Evolutionary conservation across 2,797 vertebrate species (phyloP), one percentile per base, ranked within the genome.

Genomic region (Danionella dracula): DNA sequence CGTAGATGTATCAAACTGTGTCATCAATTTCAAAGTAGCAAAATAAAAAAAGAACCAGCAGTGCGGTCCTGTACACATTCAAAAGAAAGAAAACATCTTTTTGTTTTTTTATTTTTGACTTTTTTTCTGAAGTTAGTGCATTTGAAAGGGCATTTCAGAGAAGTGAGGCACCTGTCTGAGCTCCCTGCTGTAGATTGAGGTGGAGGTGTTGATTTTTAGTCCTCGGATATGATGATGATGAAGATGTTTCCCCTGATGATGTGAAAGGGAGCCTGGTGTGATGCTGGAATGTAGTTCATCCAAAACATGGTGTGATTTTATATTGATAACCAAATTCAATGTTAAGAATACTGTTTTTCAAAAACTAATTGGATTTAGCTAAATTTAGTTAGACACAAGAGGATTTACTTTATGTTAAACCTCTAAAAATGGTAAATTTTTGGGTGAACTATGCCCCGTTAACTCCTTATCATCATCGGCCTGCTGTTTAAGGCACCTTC

Each of bases 401-500:
- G n/a, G n/a, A n/a, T n/a, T n/a, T n/a, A n/a, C n/a, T n/a, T 27
- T 27, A 3, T 27, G 23, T 27, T 6, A 27, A 3, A 27, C 23
- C 6, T 27, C 6, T 27, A 6, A 27, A 27, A 3, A 6, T 27
- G 23, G 6, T 27, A 27, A 3, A 27, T 27, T 27, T 27, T 27
- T 27, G 23, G 23, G 23, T 27, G 23, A 27, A 27, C 23, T 27
- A 27, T 27, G 6, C 23, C 23, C 23, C 10, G 9, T 45, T 15
- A 20, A 54, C 23, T 38, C 46, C 27, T 54, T 38, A 9, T 50
- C 11, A 9, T 50, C 8, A 15, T 32, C 17, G 19, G 41, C 50
- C 50, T 55, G 64, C 64, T 66, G 71, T 69, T 64, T 76, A 76
- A 76, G 74, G 74, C 74, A 76, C 74, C 35, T 58, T 48, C 56